These are phyloP conservation scores for Luffia ferchaultella DNA, from an alignment of 2,888 invertebrate species.

Conservation along the genomic window DNA sequence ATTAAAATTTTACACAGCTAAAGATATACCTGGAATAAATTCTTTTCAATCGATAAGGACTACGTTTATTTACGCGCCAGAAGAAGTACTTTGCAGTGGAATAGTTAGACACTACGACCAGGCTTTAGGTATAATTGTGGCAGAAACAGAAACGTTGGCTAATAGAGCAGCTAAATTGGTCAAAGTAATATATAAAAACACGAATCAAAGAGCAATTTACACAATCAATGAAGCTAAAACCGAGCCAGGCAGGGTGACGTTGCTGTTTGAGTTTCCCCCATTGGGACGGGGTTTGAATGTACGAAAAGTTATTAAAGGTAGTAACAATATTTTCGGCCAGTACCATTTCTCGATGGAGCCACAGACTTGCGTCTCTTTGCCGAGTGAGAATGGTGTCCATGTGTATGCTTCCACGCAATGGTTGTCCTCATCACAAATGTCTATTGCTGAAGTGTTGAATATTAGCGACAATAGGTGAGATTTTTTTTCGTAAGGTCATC, in stretches of 20 bases:
- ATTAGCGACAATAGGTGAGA: constrained; percentile 65
- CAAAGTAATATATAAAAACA: constrained; percentile 57
- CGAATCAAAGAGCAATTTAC: constrained; percentile 30
- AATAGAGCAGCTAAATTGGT: constrained; percentile 66
- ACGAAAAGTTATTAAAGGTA: constrained; percentile 47
- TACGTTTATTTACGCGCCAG: constrained; percentile 22
- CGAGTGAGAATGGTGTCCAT: constrained; percentile 73
- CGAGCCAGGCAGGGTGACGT: constrained; percentile 28
- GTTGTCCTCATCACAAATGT: constrained; percentile 59
- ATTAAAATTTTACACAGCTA: constrained; percentile 68
- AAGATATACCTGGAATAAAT: constrained; percentile 76
- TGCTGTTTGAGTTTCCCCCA: constrained; percentile 28
- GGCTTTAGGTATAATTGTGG: constrained; percentile 73
- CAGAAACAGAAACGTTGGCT: constrained; percentile 63
- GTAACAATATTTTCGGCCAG: constrained; percentile 59
- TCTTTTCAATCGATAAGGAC: constrained; percentile 40
- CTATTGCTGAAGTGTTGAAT: constrained; percentile 54
- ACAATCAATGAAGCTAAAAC: constrained; percentile 31
- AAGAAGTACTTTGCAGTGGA: constrained; percentile 59
- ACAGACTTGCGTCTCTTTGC: constrained; percentile 63
- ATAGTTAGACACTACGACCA: constrained; percentile 71
- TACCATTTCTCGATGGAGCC: constrained; percentile 78
- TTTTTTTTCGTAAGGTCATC: no score
- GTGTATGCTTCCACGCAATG: constrained; percentile 67
- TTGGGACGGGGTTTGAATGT: constrained; percentile 38